Conservation (phyloP, 2,113 vertebrate species). For the Mohoua ochrocephala region DNA sequence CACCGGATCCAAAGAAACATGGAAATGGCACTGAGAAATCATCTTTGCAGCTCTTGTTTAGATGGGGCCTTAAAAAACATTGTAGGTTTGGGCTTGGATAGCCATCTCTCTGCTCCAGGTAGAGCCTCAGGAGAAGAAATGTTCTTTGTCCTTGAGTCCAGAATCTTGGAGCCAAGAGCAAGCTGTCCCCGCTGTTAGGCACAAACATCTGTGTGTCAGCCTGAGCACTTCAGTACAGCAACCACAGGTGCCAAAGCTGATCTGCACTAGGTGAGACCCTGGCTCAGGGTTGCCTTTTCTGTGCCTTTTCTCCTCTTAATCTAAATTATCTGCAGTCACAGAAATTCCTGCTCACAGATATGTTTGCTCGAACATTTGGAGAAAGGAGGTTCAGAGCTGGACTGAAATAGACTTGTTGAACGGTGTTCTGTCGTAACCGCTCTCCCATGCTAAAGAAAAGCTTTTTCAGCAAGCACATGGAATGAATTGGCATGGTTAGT, state of each 20-base stretch:
- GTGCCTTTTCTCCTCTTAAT: not conserved
- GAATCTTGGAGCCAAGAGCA: not conserved
- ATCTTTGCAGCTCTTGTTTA: not conserved
- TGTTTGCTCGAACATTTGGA: not conserved
- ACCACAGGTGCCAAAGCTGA: not conserved
- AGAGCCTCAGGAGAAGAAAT: not conserved
- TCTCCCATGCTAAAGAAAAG: not conserved
- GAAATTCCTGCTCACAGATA: not conserved
- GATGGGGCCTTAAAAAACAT: not conserved
- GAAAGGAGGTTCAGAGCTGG: not conserved
- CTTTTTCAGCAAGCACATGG: not conserved
- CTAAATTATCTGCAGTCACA: not conserved
- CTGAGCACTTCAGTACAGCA: not conserved
- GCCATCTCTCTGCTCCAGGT: not conserved
- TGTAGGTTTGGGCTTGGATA: not conserved
- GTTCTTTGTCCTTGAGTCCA: not conserved
- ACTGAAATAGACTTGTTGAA: not conserved
- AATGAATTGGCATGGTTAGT: not conserved
- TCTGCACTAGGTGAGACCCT: not conserved
- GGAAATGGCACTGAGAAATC: not conserved
- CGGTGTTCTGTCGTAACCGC: accelerated
- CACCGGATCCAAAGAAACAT: not conserved
- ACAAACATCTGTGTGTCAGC: not conserved
- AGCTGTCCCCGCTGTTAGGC: not conserved
- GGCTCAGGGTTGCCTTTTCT: not conserved